These are phyloP conservation scores for Hedychridium roseum DNA, from an alignment of 2,888 invertebrate species.

Conservation along the genomic window DNA sequence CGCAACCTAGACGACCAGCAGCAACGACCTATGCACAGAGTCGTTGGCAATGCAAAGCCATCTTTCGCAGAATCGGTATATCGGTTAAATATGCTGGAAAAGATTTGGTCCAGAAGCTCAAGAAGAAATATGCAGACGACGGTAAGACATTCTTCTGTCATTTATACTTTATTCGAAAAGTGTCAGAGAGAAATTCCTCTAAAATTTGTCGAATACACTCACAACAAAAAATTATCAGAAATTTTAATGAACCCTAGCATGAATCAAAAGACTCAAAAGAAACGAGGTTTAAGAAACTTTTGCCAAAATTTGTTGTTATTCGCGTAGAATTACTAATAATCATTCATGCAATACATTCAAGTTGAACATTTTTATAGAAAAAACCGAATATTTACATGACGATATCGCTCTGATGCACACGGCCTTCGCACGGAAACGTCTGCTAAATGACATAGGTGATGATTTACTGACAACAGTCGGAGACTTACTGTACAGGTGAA, in stretches of 20 bases:
- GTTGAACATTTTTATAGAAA: slow-evolving; percentile 35
- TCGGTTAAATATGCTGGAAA: slow-evolving; percentile 81
- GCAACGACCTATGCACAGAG: slow-evolving; percentile 69
- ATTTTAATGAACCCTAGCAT: too few relatives aligned
- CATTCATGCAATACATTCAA: too few relatives aligned
- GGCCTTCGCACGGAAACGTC: slow-evolving; percentile 44
- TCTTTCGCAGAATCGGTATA: slow-evolving; percentile 82
- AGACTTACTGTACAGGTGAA: slow-evolving; percentile 53
- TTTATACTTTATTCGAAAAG: not conserved
- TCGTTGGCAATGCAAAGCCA: slow-evolving; percentile 82
- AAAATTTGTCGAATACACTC: too few relatives aligned
- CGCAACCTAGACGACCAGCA: slow-evolving; percentile 65
- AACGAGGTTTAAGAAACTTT: too few relatives aligned
- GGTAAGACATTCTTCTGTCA: slow-evolving; percentile 17
- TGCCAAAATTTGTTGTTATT: too few relatives aligned
- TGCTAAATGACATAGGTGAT: slow-evolving; percentile 41
- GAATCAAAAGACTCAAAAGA: too few relatives aligned
- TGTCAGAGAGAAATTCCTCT: too few relatives aligned
- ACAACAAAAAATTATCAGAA: too few relatives aligned
- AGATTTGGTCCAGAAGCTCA: slow-evolving; percentile 65
- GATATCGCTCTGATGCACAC: slow-evolving; percentile 57
- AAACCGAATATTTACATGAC: slow-evolving; percentile 45
- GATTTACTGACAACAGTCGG: slow-evolving; percentile 42
- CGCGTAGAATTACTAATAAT: too few relatives aligned
- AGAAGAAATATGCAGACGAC: slow-evolving; percentile 48